Evolutionary conservation across 1,140 invertebrate species (phyloP).

Genomic region (Xylocopa sonorina): DNA sequence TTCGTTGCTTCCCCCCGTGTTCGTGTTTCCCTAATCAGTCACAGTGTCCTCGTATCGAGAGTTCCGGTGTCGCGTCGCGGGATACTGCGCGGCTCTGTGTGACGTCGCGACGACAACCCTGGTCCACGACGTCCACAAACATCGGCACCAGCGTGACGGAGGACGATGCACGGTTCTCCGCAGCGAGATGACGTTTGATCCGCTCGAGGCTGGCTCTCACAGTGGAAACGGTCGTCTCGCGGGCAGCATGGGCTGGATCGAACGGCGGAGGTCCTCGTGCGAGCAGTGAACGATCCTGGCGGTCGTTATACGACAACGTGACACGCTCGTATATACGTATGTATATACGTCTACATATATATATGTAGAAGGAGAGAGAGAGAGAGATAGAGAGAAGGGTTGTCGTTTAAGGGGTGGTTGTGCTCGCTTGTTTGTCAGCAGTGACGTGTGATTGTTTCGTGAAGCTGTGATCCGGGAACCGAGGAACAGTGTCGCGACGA

Average conservation of each 20-base stretch:
- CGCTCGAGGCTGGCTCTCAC: background rate
- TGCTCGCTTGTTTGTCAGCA: conserved; percentile 24
- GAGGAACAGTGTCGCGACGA: background rate
- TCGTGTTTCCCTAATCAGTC: conserved; percentile 8
- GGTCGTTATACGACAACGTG: background rate
- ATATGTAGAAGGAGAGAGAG: too few species aligned
- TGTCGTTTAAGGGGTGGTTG: conserved; percentile 1
- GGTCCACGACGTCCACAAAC: background rate
- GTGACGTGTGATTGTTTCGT: conserved; percentile 26
- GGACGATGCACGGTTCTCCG: background rate
- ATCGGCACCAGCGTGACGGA: background rate
- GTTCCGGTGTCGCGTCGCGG: background rate
- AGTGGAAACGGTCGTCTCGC: background rate
- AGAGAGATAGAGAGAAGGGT: too few species aligned
- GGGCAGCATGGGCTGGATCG: background rate
- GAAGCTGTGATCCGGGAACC: background rate
- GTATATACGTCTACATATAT: background rate
- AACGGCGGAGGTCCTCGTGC: background rate
- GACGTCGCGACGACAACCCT: background rate
- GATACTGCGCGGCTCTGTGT: background rate
- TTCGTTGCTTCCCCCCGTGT: background rate
- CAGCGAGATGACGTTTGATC: conserved; percentile 28
- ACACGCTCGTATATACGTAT: background rate
- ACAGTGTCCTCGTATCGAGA: conserved; percentile 6
- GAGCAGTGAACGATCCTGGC: conserved; percentile 6